Evolutionary conservation across 2,888 invertebrate species (phyloP), one percentile per base, ranked within the genome.

Genomic region (Zele albiditarsus): DNA sequence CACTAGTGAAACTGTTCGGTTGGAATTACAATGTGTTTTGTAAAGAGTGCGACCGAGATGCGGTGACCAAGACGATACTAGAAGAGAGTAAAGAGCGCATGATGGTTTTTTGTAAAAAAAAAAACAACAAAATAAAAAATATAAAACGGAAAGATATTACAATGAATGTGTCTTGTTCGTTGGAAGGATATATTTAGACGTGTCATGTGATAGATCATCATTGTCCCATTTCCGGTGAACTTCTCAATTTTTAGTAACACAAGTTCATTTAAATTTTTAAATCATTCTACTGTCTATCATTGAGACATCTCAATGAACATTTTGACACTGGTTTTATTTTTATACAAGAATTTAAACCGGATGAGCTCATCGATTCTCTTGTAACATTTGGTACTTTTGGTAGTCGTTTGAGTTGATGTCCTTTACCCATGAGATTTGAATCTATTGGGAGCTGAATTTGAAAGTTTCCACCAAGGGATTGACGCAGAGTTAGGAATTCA

Each of bases 1-100:
- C 85, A 84, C 87, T 86, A 85, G 85, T 85, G 86, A 87, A 87
- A 87, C 86, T 84, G 85, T 86, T 88, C 85, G 84, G 84, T 82
- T 79, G 82, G 89, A 89, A 88, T 89, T 87, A 89, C 88, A 88
- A 89, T 88, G 87, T 84, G 83, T 82, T 80, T 69, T 69, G 75
- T 78, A 81, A 79, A 79, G 78, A 80, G 79, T 75, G 73, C 76
- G 74, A 78, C 77, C 67, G 71, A 63, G 72, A 77, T 65, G 76
- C 76, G 42, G 63, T 68, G 60, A 74, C 73, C 38, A 65, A 77
- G 74, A 72, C 65, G 67, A 71, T 75, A 62, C 60, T 60, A 71
- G 63, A 27, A 28, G 65, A 65, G 71, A 20, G 70, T 53, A 20
- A 33, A 46, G 68, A 65, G 71, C 16, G 67, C 33, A 33, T 20